Conservation (phyloP, 2,888 invertebrate genomes). For the Limenitis camilla region DNA sequence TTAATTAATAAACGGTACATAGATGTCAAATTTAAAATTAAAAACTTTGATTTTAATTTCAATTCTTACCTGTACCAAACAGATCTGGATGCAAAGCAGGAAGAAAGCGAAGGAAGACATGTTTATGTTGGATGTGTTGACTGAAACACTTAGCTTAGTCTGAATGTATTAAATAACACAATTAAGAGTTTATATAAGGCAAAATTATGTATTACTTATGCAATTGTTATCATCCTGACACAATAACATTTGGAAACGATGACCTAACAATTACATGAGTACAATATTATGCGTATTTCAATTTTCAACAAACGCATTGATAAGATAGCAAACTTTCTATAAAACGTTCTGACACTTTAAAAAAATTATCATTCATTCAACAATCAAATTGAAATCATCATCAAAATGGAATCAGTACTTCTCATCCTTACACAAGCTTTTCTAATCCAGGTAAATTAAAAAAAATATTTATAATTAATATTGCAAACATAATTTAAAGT, state of each 20-base stretch:
- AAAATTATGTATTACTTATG: no score
- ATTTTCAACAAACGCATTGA: no score
- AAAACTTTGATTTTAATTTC: no score
- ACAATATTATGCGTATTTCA: no score
- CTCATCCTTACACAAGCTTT: slow-evolving; percentile 24
- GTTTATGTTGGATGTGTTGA: background rate
- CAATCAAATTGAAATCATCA: background rate
- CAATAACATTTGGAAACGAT: background rate
- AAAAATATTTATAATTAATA: no score
- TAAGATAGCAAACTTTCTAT: background rate
- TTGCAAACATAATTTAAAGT: background rate
- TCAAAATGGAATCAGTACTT: slow-evolving; percentile 15
- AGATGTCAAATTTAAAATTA: no score
- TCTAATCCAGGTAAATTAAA: slow-evolving; percentile 24
- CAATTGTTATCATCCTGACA: no score
- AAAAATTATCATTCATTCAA: background rate
- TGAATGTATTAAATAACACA: background rate
- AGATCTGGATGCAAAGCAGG: slow-evolving; percentile 36
- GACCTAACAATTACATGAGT: no score
- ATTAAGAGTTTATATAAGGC: no score
- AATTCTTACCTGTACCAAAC: slow-evolving; percentile 36
- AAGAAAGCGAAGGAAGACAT: slow-evolving; percentile 36
- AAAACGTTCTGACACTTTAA: background rate
- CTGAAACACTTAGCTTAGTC: background rate
- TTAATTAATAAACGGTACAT: background rate